Evolutionary conservation across 1,140 invertebrate species (phyloP), one percentile per base, ranked within the genome.

Genomic region (Macrosteles quadrilineatus): DNA sequence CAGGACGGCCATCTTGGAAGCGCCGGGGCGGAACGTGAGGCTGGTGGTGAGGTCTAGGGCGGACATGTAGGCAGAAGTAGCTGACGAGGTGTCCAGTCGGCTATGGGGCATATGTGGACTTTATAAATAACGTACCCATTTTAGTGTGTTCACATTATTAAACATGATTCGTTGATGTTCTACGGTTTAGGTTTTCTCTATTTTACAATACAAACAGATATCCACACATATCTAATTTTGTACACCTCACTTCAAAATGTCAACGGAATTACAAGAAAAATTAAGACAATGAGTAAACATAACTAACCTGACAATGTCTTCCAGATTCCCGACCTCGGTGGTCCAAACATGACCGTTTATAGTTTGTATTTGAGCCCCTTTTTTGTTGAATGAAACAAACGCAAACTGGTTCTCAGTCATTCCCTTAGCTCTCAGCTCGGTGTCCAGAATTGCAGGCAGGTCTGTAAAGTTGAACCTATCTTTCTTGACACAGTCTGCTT

Each of bases 261-360:
- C n/a, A n/a, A n/a, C n/a, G n/a, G n/a, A n/a, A n/a, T n/a, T n/a
- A n/a, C n/a, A n/a, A n/a, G n/a, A n/a, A n/a, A n/a, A n/a, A n/a
- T n/a, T n/a, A n/a, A n/a, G n/a, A n/a, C n/a, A n/a, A n/a, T n/a
- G n/a, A n/a, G n/a, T n/a, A n/a, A n/a, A n/a, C n/a, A 36, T 6
- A 36, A 23, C 47, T 50, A n/a, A 50, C 47, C 47, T 50, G 47
- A 50, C 6, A 50, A 50, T 19, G n/a, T 50, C 47, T 11, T 4
- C n/a, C 30, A 40, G 1, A 21, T 64, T 17, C 32, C 31, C 32
- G 17, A 27, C 32, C 12, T 23, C 29, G 1, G 30, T 23, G n/a
- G 36, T 66, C 63, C 63, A 66, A 21, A 45, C 25, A 6, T 66
- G 4, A 2, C 63, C 63, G 17, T 66, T 43, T 11, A 66, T 25